Conservation (phyloP, 2,888 invertebrate species). For the Rotaria macrura region DNA sequence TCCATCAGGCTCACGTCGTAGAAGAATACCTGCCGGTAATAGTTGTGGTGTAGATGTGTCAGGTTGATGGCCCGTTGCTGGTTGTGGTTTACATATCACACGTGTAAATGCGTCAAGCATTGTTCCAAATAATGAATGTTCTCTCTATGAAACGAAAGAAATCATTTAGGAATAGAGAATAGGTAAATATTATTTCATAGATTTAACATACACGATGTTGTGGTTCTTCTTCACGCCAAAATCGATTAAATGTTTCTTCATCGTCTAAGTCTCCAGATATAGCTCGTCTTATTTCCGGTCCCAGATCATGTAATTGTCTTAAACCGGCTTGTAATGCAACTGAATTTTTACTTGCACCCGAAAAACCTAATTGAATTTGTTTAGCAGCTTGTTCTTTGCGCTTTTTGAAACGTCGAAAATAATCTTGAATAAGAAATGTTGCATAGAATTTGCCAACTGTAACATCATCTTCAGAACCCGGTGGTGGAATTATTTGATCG, state of each 20-base stretch:
- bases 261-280: conserved; percentile 89
- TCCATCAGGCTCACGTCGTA: neutral
- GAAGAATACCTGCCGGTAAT: neutral
- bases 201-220: conserved; percentile 73
- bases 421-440: conserved; percentile 97
- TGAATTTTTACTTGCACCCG: conserved; percentile 29
- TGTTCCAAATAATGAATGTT: conserved; percentile 32
- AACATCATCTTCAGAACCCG: conserved; percentile 92
- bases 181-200: neutral
- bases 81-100: neutral
- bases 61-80: neutral
- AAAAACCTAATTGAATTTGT: conserved; percentile 29
- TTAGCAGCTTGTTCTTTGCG: conserved; percentile 55
- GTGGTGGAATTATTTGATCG: conserved; percentile 95
- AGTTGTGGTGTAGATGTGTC: neutral
- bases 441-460: conserved; percentile 99
- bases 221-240: conserved; percentile 68
- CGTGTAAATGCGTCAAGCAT: conserved; percentile 12
- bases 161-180: neutral
- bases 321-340: conserved; percentile 69
- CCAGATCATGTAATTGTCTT: conserved; percentile 89
- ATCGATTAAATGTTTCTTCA: conserved; percentile 61
- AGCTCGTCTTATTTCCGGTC: conserved; percentile 89
- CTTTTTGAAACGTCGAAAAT: conserved; percentile 95
- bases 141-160: conserved; percentile 5